Evolutionary conservation across 2,113 vertebrate species (phyloP), one percentile per base, ranked within the genome.

Genomic region (Aleadryas rufinucha): DNA sequence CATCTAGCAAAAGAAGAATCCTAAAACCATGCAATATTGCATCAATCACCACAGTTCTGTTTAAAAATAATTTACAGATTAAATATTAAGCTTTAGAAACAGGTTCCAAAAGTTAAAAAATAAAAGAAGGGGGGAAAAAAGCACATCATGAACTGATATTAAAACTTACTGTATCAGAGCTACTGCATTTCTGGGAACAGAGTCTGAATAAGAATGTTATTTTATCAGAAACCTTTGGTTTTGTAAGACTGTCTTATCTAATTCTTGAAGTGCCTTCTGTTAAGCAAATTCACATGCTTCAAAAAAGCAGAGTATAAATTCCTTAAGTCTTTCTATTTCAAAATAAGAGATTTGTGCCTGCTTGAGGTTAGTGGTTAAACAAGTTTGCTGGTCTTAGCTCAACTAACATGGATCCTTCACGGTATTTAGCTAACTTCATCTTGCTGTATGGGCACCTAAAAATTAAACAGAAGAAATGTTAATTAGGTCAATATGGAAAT

Each of bases 41-140:
- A 94, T 97, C 52, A 61, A 85, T 97, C 95, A 79, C 54, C 68
- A 77, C 78, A 77, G 60, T 96, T 95, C 71, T 74, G 65, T 88
- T 96, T 76, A 89, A 82, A 95, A 97, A 95, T 93, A 97, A 96
- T 84, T 94, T 65, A 71, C 47, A 97, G 91, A 97, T 97, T 95
- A 97, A 95, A 96, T 92, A 83, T 92, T 90, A 96, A 94, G n/a
- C 79, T 97, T 94, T 91, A 77, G 90, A 98, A 97, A 97, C 39
- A 91, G 81, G 44, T 93, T 93, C 37, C 60, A 92, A 35, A 66
- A 42, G 4, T 42, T 50, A 37, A 24, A 57, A 26, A 26, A 28
- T n/a, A n/a, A 52, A 47, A 41, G 50, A 21, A 4, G 7, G 3
- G 1, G 4, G 11, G 1, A 3, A 20, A 2, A 10, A 95, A 64